Evolutionary conservation across 1,140 invertebrate species (phyloP).

Genomic region (Aphis gossypii): DNA sequence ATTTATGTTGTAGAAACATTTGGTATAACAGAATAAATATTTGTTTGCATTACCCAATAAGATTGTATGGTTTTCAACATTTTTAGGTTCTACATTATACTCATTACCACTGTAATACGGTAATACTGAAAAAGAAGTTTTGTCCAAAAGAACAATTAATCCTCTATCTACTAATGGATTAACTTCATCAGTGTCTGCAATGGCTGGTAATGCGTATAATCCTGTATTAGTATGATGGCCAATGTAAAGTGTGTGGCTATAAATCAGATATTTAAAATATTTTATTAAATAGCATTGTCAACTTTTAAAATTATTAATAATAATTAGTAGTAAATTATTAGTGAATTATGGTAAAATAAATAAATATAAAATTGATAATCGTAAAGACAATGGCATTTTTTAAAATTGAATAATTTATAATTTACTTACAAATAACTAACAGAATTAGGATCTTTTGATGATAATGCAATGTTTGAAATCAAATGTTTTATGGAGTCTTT

Average conservation of each 20-base stretch:
- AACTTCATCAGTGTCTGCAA: conserved; percentile 81
- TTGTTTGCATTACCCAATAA: conserved; percentile 59
- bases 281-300: not conserved
- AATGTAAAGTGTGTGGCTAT: conserved; percentile 89
- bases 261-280: conserved; percentile 62
- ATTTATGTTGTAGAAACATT: conserved; percentile 47
- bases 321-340: not conserved
- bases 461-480: conserved; percentile 43
- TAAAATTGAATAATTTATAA: not conserved
- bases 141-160: conserved; percentile 52
- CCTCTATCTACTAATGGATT: conserved; percentile 55
- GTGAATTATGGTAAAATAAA: not conserved
- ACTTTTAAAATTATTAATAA: not conserved
- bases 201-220: conserved; percentile 88
- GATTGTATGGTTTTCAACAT: conserved; percentile 67
- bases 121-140: conserved; percentile 55
- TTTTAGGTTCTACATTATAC: conserved; percentile 49
- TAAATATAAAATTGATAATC: not conserved
- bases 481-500: conserved; percentile 68
- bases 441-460: conserved; percentile 50
- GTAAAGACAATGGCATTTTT: not conserved
- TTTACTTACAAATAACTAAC: conserved; percentile 56
- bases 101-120: conserved; percentile 53
- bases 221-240: conserved; percentile 84
- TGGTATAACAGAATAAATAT: conserved; percentile 20